phyloP scores from a whole-genome alignment of 2,888 invertebrate species.

The Tipula helvola region DNA sequence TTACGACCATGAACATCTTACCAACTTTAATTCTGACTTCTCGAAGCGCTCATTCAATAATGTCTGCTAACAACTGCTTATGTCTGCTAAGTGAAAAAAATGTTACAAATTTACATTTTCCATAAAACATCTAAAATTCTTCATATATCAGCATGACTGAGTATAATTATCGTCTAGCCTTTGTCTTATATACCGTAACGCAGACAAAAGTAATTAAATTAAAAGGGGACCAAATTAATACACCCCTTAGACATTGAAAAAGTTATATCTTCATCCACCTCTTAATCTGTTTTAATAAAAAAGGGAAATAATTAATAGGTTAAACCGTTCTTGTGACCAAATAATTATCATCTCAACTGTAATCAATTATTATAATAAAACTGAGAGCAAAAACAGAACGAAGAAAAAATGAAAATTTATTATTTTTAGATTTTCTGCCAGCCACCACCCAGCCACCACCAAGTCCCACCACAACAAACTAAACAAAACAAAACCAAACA shows the following conservation, averaged over 20 bases:
- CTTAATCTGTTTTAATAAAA: background rate
- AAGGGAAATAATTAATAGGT: background rate
- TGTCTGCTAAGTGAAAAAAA: too few species aligned
- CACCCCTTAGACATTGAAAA: background rate
- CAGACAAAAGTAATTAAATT: background rate
- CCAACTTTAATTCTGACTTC: too few species aligned
- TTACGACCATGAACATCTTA: too few species aligned
- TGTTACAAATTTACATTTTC: too few species aligned
- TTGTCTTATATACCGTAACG: background rate
- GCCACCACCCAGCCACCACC: background rate
- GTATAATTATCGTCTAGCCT: background rate
- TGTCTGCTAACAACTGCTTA: too few species aligned
- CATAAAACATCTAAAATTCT: too few species aligned
- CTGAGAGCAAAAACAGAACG: background rate
- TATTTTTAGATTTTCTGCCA: background rate
- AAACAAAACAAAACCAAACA: background rate
- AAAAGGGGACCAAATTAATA: background rate
- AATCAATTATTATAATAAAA: background rate
- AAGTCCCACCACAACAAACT: background rate
- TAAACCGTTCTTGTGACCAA: background rate
- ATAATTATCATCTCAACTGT: slow-evolving; percentile 4
- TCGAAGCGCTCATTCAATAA: too few species aligned
- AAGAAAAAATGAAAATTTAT: background rate
- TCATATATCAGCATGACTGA: background rate
- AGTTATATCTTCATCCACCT: background rate